Percentiles rank a stretch among this genome's conserved stretches.
Conservation (phyloP, 2,797 vertebrate species). For the Manis pentadactyla region DNA sequence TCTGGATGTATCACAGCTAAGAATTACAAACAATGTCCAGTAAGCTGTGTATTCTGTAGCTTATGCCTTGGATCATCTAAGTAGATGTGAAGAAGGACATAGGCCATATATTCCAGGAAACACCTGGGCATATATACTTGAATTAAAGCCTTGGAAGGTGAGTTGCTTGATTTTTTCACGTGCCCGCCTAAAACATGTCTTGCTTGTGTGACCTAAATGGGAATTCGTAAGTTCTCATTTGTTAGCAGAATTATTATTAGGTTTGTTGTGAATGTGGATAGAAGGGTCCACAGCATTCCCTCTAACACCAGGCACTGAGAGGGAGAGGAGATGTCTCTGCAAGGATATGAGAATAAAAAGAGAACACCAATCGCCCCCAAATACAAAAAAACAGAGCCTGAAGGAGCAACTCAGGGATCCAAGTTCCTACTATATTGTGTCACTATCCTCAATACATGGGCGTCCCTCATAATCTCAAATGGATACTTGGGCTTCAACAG, state of each 20-base stretch:
- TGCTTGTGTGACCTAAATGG: background rate
- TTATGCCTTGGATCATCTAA: conserved; percentile 90
- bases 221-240: background rate
- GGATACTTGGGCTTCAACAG: background rate
- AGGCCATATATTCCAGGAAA: conserved; percentile 87
- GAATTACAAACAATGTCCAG: conserved; percentile 93
- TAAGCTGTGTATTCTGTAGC: conserved; percentile 93
- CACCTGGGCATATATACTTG: conserved; percentile 87
- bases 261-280: background rate
- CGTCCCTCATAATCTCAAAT: background rate
- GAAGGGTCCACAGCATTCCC: too few relatives aligned
- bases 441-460: background rate
- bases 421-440: background rate
- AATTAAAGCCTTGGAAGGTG: conserved; percentile 94
- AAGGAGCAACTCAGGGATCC: background rate
- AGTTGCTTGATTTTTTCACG: conserved; percentile 1
- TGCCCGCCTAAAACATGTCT: background rate
- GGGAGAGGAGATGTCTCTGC: too few relatives aligned
- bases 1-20: conserved; percentile 91
- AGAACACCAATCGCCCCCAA: too few relatives aligned
- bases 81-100: conserved; percentile 82
- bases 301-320: too few relatives aligned
- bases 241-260: conserved; percentile 14
- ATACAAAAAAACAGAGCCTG: background rate
- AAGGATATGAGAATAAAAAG: too few relatives aligned